Percentiles rank a stretch among this genome's conserved stretches.
phyloP scores from a whole-genome alignment of 2,113 vertebrate genomes.

The Sceloporus tristichus region DNA sequence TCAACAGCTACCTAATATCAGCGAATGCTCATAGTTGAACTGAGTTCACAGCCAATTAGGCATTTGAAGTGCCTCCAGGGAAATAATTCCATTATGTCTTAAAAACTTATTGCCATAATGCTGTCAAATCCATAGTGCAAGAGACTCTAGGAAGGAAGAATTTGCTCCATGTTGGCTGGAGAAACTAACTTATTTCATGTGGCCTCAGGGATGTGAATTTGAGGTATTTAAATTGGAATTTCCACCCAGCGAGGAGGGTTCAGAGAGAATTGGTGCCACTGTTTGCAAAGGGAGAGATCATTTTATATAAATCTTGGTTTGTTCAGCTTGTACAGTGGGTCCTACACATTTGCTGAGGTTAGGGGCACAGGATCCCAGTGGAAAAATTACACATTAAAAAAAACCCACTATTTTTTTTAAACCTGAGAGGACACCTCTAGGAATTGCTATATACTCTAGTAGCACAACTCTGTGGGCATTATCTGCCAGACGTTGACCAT shows the following conservation, averaged over 20 bases:
- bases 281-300: not conserved
- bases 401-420: too few species aligned
- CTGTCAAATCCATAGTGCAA: conserved; percentile 30
- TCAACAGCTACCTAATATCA: not conserved
- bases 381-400: too few species aligned
- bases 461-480: too few species aligned
- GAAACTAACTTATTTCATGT: conserved; percentile 24
- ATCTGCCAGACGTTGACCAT: too few species aligned
- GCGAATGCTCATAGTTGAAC: not conserved
- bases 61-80: not conserved
- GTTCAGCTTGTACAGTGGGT: not conserved
- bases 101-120: conserved; percentile 12
- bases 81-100: not conserved
- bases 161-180: not conserved
- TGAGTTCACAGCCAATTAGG: not conserved
- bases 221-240: not conserved
- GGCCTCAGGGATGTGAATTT: not conserved
- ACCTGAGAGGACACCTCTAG: too few species aligned
- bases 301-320: not conserved
- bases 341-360: too few species aligned
- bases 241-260: not conserved
- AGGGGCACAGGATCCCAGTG: too few species aligned
- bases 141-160: conserved; percentile 9
- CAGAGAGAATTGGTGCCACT: not conserved
- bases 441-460: too few species aligned